phyloP scores from a whole-genome alignment of 2,113 vertebrate genomes.

The Phycodurus eques region DNA sequence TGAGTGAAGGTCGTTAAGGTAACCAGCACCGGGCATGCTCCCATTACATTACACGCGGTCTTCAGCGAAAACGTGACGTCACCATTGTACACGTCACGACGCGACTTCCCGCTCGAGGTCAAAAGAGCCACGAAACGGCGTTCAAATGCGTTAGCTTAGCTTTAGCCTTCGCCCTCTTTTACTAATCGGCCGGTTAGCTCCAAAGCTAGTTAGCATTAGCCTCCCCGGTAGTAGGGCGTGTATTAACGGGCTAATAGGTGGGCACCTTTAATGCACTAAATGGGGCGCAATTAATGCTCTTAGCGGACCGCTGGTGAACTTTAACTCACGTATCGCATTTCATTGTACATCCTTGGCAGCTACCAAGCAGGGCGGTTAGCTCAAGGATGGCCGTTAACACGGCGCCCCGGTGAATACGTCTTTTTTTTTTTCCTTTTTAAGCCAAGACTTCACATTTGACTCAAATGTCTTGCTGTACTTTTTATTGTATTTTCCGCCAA shows the following conservation, averaged over 20 bases:
- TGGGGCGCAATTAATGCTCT: not conserved
- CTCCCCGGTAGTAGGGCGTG: not conserved
- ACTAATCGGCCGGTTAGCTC: not conserved
- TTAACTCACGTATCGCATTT: not conserved
- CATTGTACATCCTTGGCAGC: not conserved
- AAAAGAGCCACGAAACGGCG: not conserved
- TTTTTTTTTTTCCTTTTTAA: not conserved
- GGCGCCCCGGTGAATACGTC: not conserved
- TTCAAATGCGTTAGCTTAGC: not conserved
- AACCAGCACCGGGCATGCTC: not conserved
- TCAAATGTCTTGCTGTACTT: not conserved
- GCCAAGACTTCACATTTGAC: not conserved
- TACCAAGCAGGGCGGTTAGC: not conserved
- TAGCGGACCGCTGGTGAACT: not conserved
- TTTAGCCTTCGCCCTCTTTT: not conserved
- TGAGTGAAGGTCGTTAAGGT: constrained; percentile 47
- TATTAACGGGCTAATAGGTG: not conserved
- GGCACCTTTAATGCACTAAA: not conserved
- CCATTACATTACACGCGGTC: not conserved
- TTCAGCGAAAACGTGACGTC: not conserved
- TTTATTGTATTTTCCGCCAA: not conserved
- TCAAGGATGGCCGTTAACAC: not conserved
- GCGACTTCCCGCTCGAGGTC: not conserved
- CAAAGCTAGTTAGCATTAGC: not conserved
- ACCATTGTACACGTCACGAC: not conserved